Percentiles rank a stretch among this genome's conserved stretches.
These are phyloP conservation scores for Lutraria rhynchaena DNA, from an alignment of 1,140 invertebrate genomes.

Conservation along the genomic window DNA sequence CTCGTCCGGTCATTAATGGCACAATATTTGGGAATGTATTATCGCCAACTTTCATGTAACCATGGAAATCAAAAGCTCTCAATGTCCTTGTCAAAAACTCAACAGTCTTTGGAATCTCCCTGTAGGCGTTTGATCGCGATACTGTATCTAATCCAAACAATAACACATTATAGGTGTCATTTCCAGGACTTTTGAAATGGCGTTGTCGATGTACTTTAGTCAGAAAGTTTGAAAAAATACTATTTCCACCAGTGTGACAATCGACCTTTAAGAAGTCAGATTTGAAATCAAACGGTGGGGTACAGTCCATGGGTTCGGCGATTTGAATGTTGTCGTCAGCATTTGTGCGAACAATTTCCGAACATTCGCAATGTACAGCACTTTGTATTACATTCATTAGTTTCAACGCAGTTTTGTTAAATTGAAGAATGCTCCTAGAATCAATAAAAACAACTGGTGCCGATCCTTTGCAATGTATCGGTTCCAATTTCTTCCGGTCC, in stretches of 20 bases:
- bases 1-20: slow-evolving; percentile 64
- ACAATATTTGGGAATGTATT: slow-evolving; percentile 76
- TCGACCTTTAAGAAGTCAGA: background rate
- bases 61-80: slow-evolving; percentile 87
- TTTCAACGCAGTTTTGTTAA: background rate
- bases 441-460: background rate
- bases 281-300: background rate
- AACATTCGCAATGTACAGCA: background rate
- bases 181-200: background rate
- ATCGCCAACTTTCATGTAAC: slow-evolving; percentile 86
- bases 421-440: background rate
- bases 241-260: background rate
- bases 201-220: background rate
- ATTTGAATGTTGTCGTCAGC: background rate
- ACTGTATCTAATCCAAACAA: slow-evolving; percentile 88
- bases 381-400: background rate
- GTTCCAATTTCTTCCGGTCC: background rate
- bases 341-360: background rate
- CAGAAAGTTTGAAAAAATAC: background rate
- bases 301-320: background rate
- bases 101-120: slow-evolving; percentile 51
- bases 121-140: slow-evolving; percentile 39
- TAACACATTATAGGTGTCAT: slow-evolving; percentile 84
- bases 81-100: slow-evolving; percentile 80
- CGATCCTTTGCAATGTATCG: background rate